These are phyloP conservation scores for Dysmachus trigonus DNA, from an alignment of 2,888 invertebrate genomes.

Conservation along the genomic window DNA sequence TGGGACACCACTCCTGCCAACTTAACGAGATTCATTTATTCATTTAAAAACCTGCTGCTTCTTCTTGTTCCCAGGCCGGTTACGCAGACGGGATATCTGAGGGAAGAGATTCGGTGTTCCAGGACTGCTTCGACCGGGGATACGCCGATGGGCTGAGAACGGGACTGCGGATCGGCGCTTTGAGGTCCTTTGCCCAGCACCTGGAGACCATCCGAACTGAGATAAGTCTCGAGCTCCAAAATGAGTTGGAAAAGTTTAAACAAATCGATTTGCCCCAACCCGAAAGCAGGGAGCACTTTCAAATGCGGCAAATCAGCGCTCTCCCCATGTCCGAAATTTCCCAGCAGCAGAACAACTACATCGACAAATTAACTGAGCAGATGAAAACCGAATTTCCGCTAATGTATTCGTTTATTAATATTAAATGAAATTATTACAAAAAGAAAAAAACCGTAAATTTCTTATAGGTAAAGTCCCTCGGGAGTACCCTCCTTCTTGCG, in stretches of 20 bases:
- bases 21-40: background rate
- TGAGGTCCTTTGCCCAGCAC: constrained; percentile 49
- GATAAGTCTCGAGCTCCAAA: background rate
- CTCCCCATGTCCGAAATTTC: constrained; percentile 37
- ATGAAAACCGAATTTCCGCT: constrained; percentile 50
- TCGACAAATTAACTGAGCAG: background rate
- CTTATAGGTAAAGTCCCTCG: constrained; percentile 96
- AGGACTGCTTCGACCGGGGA: constrained; percentile 75
- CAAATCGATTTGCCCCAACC: constrained; percentile 32
- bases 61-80: constrained; percentile 66
- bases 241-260: background rate
- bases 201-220: background rate
- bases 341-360: background rate
- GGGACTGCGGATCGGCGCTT: constrained; percentile 68
- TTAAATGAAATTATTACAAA: constrained; percentile 45
- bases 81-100: constrained; percentile 75
- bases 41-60: background rate
- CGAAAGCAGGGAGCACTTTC: constrained; percentile 28
- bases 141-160: constrained; percentile 73
- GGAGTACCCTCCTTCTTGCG: constrained; percentile 99
- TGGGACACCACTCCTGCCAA: background rate
- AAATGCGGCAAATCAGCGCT: background rate
- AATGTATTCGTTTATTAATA: constrained; percentile 51
- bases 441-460: background rate
- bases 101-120: constrained; percentile 72